Evolutionary conservation across 2,797 vertebrate genomes (phyloP).

Genomic region (Echiichthys vipera): DNA sequence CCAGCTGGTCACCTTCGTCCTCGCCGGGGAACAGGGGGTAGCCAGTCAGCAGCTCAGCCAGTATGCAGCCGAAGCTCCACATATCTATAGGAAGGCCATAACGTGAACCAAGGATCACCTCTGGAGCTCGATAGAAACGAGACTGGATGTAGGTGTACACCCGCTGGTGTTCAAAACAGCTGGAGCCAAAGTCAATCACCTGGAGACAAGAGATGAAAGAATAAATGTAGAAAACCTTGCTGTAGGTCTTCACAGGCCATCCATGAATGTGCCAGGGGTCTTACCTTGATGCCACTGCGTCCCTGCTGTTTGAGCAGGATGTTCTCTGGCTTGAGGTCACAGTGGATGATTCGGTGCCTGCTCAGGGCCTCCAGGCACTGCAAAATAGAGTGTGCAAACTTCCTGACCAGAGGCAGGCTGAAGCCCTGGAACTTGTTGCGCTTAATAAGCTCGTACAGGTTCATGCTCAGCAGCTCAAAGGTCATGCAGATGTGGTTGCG

Average conservation of each 20-base stretch:
- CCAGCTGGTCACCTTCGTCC: constrained; percentile 96
- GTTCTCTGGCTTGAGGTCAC: constrained; percentile 98
- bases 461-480: constrained; percentile 97
- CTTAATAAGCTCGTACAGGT: constrained; percentile 98
- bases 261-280: neutral
- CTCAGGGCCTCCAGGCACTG: constrained; percentile 94
- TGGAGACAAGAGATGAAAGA: constrained; percentile 25
- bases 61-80: constrained; percentile 99
- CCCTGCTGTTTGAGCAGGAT: constrained; percentile 98
- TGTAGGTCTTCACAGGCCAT: rapidly evolving
- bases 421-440: constrained; percentile 99
- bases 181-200: constrained; percentile 98
- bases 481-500: constrained; percentile 99
- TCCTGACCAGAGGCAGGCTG: constrained; percentile 93
- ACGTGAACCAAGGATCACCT: constrained; percentile 94
- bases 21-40: constrained; percentile 97
- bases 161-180: constrained; percentile 98
- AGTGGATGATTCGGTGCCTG: constrained; percentile 96
- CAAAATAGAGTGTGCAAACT: constrained; percentile 97
- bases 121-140: constrained; percentile 95
- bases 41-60: constrained; percentile 96
- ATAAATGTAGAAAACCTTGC: neutral
- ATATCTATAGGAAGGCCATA: constrained; percentile 98
- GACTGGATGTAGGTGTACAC: constrained; percentile 99
- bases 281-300: constrained; percentile 95